These are phyloP conservation scores for Drosophila rufa DNA, from an alignment of 1,140 invertebrate genomes.

Conservation along the genomic window DNA sequence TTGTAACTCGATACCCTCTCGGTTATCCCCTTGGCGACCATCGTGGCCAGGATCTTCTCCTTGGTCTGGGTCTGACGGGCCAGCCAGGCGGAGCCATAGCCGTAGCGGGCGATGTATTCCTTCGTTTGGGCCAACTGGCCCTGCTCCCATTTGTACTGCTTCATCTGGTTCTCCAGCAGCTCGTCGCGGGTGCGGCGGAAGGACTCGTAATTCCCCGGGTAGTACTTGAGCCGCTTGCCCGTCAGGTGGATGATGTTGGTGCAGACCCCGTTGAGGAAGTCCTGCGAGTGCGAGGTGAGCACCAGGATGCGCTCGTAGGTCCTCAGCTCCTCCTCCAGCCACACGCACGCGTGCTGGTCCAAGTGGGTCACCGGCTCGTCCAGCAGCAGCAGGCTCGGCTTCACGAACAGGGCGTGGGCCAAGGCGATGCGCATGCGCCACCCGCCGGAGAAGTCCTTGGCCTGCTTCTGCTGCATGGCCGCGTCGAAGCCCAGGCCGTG, in stretches of 20 bases:
- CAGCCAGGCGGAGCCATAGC: slow-evolving; percentile 99
- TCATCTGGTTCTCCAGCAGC: slow-evolving; percentile 98
- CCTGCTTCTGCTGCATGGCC: slow-evolving; percentile 96
- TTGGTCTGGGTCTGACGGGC: slow-evolving; percentile 88
- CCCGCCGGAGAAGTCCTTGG: slow-evolving; percentile 98
- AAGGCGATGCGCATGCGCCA: slow-evolving; percentile 99
- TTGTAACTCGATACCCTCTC: slow-evolving; percentile 97
- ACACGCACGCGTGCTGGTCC: slow-evolving; percentile 99
- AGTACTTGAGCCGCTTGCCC: slow-evolving; percentile 97
- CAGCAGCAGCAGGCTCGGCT: slow-evolving; percentile 96
- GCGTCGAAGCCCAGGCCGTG: slow-evolving; percentile 98
- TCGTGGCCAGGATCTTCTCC: slow-evolving; percentile 99
- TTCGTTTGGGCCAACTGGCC: slow-evolving; percentile 99
- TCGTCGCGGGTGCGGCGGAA: slow-evolving; percentile 97
- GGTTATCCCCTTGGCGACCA: slow-evolving; percentile 98
- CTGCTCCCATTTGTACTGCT: slow-evolving; percentile 99
- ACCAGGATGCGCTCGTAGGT: slow-evolving; percentile 98
- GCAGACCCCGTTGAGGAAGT: slow-evolving; percentile 99
- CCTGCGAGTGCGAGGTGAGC: slow-evolving; percentile 99
- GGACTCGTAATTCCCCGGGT: slow-evolving; percentile 98
- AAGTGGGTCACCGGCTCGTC: slow-evolving; percentile 99
- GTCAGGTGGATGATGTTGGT: slow-evolving; percentile 99
- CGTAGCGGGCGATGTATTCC: slow-evolving; percentile 99
- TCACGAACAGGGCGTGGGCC: slow-evolving; percentile 95
- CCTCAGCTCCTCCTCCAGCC: slow-evolving; percentile 99